phyloP scores from a whole-genome alignment of 1,140 invertebrate genomes.

The Acarapis woodi region DNA sequence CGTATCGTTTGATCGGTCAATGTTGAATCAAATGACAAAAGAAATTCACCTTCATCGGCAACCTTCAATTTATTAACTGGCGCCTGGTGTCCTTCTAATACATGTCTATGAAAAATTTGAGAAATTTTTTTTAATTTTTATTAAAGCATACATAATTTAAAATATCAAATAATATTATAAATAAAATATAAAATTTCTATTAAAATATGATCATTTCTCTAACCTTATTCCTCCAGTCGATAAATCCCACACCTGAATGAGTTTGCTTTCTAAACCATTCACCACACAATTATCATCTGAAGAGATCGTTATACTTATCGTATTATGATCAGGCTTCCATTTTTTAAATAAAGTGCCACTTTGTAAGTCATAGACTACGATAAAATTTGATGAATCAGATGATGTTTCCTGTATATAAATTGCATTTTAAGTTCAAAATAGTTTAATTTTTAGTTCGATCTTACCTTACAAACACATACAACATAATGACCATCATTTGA shows the following conservation, averaged over 20 bases:
- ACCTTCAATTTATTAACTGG: constrained; percentile 36
- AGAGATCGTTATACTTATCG: constrained; percentile 45
- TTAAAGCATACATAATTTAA: constrained; percentile 2
- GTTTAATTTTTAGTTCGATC: background rate
- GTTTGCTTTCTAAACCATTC: constrained; percentile 42
- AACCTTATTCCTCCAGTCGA: constrained; percentile 32
- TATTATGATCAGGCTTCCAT: constrained; percentile 52
- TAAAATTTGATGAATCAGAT: constrained; percentile 50
- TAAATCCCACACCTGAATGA: constrained; percentile 55
- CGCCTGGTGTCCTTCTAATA: constrained; percentile 37
- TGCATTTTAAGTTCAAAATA: no score
- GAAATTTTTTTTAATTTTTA: background rate
- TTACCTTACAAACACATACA: constrained; percentile 24
- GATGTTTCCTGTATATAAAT: constrained; percentile 39
- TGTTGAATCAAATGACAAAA: constrained; percentile 36
- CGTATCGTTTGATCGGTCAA: constrained; percentile 36
- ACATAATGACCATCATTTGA: constrained; percentile 46
- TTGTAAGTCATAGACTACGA: constrained; percentile 65
- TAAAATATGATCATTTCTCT: constrained; percentile 2
- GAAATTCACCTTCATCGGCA: constrained; percentile 31
- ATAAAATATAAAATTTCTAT: constrained; percentile 4
- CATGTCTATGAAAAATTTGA: constrained; percentile 21
- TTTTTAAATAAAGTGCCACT: constrained; percentile 57
- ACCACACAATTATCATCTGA: constrained; percentile 46
- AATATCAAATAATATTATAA: constrained; percentile 4